phyloP scores from a whole-genome alignment of 2,888 invertebrate genomes.

The Netelia virgata region DNA sequence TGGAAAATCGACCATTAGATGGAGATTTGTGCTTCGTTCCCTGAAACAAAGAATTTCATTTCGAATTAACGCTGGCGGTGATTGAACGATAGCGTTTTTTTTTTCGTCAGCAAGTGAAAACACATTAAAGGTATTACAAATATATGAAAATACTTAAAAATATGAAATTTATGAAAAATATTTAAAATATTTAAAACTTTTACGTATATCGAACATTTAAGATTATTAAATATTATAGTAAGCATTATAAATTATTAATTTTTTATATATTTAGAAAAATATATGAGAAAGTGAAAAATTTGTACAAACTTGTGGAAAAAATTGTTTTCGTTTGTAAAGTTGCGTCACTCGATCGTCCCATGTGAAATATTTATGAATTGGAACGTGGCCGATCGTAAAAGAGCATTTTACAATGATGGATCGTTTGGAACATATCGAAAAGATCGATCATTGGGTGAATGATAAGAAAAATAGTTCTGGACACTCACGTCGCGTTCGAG shows the following conservation, averaged over 20 bases:
- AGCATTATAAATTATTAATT: too few species aligned
- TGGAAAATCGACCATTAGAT: neutral
- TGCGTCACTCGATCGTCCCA: neutral
- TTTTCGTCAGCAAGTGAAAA: neutral
- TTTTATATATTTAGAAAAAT: too few species aligned
- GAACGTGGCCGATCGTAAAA: conserved; percentile 10
- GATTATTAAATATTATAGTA: too few species aligned
- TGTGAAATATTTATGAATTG: neutral
- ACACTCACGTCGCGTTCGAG: conserved; percentile 11
- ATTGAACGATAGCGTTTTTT: neutral
- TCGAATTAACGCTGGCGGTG: neutral
- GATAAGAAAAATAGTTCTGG: conserved; percentile 15
- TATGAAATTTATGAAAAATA: neutral
- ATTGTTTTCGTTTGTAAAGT: neutral
- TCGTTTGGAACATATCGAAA: conserved; percentile 5
- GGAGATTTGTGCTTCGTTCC: neutral
- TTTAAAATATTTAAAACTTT: neutral
- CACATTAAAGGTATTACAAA: neutral
- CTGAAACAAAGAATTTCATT: neutral
- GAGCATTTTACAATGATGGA: conserved; percentile 28
- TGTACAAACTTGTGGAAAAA: too few species aligned
- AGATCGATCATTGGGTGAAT: conserved; percentile 29
- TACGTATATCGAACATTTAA: too few species aligned
- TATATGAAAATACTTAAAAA: neutral
- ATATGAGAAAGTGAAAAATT: too few species aligned